phyloP scores from a whole-genome alignment of 2,113 vertebrate species.

The Capreolus pygargus region DNA sequence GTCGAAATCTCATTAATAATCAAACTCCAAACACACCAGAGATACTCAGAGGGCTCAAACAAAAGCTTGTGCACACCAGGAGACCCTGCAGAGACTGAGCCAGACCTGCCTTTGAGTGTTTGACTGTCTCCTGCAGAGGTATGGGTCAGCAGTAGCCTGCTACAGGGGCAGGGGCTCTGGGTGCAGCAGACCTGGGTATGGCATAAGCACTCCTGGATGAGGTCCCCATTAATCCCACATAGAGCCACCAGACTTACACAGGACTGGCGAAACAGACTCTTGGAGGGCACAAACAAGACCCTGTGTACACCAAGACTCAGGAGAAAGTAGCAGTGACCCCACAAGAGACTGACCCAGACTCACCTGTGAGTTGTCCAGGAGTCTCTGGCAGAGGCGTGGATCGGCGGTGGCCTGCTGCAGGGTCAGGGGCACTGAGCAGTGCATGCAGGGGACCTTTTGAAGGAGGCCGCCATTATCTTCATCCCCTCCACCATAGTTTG shows the following conservation, averaged over 20 bases:
- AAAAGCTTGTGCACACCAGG: neutral
- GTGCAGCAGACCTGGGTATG: neutral
- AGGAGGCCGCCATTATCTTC: neutral
- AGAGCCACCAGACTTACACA: neutral
- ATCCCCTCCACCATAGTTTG: neutral
- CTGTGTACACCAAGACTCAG: neutral
- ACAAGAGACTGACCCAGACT: neutral
- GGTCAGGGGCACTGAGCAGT: neutral
- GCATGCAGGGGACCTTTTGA: neutral
- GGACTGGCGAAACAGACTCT: neutral
- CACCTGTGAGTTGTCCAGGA: neutral
- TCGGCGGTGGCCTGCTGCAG: accelerated
- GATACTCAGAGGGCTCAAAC: neutral
- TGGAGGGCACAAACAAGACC: neutral
- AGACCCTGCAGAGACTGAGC: neutral
- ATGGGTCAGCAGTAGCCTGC: accelerated
- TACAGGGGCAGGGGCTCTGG: neutral
- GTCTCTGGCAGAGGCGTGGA: neutral
- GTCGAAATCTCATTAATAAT: neutral
- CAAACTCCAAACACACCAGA: neutral
- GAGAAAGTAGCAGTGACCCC: neutral
- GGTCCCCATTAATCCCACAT: accelerated
- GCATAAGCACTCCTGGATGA: neutral
- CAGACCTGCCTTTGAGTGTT: neutral
- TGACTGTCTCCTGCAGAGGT: neutral